A percentile compares a stretch with the other conserved stretches of the same genome.
Conservation (phyloP, 1,140 invertebrate species). For the Manduca sexta region DNA sequence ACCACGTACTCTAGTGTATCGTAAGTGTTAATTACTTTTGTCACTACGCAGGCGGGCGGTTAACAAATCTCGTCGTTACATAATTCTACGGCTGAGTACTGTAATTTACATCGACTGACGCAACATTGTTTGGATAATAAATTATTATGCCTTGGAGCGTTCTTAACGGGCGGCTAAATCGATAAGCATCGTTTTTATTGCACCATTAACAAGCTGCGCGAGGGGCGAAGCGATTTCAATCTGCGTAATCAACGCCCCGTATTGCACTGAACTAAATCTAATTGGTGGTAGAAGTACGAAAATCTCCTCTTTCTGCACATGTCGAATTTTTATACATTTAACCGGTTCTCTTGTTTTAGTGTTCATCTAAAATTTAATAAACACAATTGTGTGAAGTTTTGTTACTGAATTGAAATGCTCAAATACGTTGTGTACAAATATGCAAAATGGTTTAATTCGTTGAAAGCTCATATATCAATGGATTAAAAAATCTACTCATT, state of each 20-base stretch:
- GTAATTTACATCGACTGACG: constrained; percentile 45
- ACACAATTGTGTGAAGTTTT: too few species aligned
- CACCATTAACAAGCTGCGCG: constrained; percentile 62
- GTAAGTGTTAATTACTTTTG: constrained; percentile 67
- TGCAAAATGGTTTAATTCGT: constrained; percentile 1
- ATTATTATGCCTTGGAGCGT: constrained; percentile 55
- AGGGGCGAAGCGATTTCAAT: constrained; percentile 59
- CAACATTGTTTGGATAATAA: constrained; percentile 55
- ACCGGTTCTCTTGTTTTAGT: too few species aligned
- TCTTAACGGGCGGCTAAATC: constrained; percentile 58
- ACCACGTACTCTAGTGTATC: constrained; percentile 52
- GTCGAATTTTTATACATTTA: too few species aligned
- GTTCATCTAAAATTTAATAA: too few species aligned
- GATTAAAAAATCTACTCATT: constrained; percentile 18
- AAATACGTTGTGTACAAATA: neutral
- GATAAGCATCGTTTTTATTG: constrained; percentile 67
- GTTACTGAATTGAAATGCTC: too few species aligned
- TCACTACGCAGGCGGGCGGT: constrained; percentile 51
- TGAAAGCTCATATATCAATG: constrained; percentile 17
- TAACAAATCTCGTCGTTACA: constrained; percentile 55
- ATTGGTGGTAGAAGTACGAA: constrained; percentile 29
- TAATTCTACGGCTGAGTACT: constrained; percentile 43
- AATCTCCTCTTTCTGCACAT: too few species aligned
- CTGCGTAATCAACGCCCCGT: constrained; percentile 63
- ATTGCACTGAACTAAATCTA: constrained; percentile 37